phyloP scores from a whole-genome alignment of 2,113 vertebrate genomes.

The Oncorhynchus mykiss region DNA sequence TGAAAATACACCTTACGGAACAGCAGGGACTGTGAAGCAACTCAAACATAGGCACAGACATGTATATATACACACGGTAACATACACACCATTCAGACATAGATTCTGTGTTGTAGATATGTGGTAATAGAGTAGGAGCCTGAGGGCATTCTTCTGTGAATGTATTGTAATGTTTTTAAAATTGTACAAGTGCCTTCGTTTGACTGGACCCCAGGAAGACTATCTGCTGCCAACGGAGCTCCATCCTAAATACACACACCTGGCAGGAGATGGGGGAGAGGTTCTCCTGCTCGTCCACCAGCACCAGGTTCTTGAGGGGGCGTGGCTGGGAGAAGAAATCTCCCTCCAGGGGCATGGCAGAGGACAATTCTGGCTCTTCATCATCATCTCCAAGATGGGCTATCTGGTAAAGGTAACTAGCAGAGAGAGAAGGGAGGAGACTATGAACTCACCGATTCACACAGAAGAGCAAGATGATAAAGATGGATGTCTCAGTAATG shows the following conservation, averaged over 20 bases:
- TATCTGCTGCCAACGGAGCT: too few relatives aligned
- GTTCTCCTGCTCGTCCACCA: conserved; percentile 95
- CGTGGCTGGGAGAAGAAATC: conserved; percentile 98
- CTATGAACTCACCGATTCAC: neutral
- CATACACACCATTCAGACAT: too few relatives aligned
- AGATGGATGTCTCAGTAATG: neutral
- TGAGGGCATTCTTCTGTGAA: too few relatives aligned
- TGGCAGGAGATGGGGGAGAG: conserved; percentile 96
- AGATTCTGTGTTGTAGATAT: too few relatives aligned
- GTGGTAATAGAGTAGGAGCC: too few relatives aligned
- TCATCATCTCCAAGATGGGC: conserved; percentile 97
- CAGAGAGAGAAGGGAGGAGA: neutral
- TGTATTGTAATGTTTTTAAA: too few relatives aligned
- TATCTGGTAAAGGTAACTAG: conserved; percentile 96
- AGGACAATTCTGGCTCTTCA: conserved; percentile 97
- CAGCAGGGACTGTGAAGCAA: too few relatives aligned
- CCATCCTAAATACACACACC: conserved; percentile 58
- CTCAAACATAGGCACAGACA: too few relatives aligned
- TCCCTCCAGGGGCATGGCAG: conserved; percentile 96
- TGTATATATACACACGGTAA: too few relatives aligned
- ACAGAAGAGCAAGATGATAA: neutral
- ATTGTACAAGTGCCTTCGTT: too few relatives aligned
- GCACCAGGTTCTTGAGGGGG: conserved; percentile 92
- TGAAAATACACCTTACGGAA: too few relatives aligned
- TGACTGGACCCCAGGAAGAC: too few relatives aligned